Evolutionary conservation across 2,113 vertebrate species (phyloP).

Genomic region (Melanostigma gelatinosum): DNA sequence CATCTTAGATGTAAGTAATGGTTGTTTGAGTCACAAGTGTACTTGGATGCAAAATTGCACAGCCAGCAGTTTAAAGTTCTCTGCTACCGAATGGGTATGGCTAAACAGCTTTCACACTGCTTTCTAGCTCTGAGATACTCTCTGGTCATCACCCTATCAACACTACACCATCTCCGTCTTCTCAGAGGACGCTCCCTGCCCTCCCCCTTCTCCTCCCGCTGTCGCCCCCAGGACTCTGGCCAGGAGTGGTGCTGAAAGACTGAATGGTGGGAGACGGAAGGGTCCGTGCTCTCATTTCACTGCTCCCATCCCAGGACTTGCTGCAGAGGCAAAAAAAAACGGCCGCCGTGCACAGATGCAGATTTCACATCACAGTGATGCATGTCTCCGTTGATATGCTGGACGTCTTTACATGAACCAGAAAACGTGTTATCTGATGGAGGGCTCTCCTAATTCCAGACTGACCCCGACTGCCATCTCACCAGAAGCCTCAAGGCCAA

Average conservation of each 20-base stretch:
- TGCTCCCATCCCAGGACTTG: conserved; percentile 57
- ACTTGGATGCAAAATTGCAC: conserved; percentile 3
- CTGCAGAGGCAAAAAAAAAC: conserved; percentile 60
- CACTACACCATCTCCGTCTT: conserved; percentile 56
- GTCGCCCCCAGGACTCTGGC: conserved; percentile 59
- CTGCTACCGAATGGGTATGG: not conserved
- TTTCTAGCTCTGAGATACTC: conserved; percentile 39
- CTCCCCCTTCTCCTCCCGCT: conserved; percentile 53
- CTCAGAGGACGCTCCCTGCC: conserved; percentile 29
- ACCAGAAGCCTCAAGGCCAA: conserved; percentile 65
- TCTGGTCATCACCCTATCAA: conserved; percentile 74
- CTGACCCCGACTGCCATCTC: conserved; percentile 64
- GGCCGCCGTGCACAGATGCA: conserved; percentile 72
- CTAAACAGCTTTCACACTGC: conserved; percentile 32
- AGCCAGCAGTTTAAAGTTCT: conserved; percentile 12
- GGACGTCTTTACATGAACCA: conserved; percentile 89
- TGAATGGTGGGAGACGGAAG: conserved; percentile 70
- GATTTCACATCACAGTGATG: conserved; percentile 83
- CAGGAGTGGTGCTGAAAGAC: conserved; percentile 84
- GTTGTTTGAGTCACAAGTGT: not conserved
- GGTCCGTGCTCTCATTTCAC: conserved; percentile 63
- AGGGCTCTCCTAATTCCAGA: conserved; percentile 84
- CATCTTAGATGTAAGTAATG: not conserved
- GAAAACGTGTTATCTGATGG: conserved; percentile 90
- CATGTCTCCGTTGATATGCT: conserved; percentile 82